Base-by-base conservation (phyloP, 1,140 invertebrate species). In the Reticulitermes speratus region DNA sequence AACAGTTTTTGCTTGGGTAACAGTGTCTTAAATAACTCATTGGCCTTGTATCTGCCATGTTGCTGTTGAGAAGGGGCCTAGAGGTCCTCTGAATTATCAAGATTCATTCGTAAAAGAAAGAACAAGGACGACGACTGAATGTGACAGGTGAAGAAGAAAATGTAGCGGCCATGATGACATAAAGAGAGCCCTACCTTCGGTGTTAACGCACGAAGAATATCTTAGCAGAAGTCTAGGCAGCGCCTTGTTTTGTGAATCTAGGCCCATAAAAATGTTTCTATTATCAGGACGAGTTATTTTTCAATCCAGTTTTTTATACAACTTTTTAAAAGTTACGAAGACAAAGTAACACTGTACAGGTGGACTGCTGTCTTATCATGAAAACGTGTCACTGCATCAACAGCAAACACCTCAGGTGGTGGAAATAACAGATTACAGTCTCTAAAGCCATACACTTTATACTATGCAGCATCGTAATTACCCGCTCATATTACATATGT, bases 21-120 rank as follows among this genome's bases (percentile, higher is more conserved):
- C 14, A 75, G 25, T 25, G 25, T 75, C 65, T 75, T 75, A 75
- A 75, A 75, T 75, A 75, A 75, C 65, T 75, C 65, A 75, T 75
- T 75, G 65, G n/a, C 65, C 65, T 30, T 75, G 65, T 75, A 75
- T 30, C 65, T 75, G 65, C 65, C 65, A 75, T 75, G 65, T 30
- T 75, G 16, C 65, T 75, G n/a, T 75, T 30, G 65, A 75, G 12
- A 12, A 75, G 25, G n/a, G 12, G n/a, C 25, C 65, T 25, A 75
- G n/a, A 75, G n/a, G n/a, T 30, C 65, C 65, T 75, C 65, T 14
- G 65, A 30, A 16, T 75, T 75, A 75, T 75, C 65, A n/a, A 75
- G 65, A 75, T 75, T 75, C 65, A 8, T 30, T 75, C 65, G 65
- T 30, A 25, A 25, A 75, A 75, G 65, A 75, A 9, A 38, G 38